Base-by-base conservation (phyloP, 2,888 invertebrate species). In the Agriotes lineatus region DNA sequence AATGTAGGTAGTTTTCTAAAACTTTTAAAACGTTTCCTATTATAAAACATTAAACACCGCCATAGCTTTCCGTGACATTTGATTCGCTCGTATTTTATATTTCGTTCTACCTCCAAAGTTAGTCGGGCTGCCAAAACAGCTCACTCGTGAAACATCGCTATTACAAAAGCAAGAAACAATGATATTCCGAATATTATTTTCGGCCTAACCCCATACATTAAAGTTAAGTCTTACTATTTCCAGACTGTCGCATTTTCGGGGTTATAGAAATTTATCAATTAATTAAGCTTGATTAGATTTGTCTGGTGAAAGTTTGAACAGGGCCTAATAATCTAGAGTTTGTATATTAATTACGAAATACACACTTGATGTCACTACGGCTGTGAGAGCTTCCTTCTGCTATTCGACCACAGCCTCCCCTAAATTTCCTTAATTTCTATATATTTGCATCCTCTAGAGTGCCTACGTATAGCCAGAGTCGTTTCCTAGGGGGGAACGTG, bases 261-360 rank as follows among this genome's bases (percentile, higher is more conserved):
- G 12, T 22, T 48, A 48, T 48, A 48, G 48, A 48, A 48, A 48
- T 48, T 48, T 48, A 48, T 48, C 48, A 48, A 48, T 48, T 48
- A 48, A 48, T 48, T 48, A 48, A 48, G 48, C 48, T 48, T 48
- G 48, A 48, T 48, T 48, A 48, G 48, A 48, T 48, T 48, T 48
- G 48, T 25, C 48, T 48, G 12, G 22, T 48, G 48, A 48, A 48
- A 48, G 48, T 48, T 48, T 48, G 20, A 48, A 25, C 22, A 48
- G 48, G 48, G 48, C 20, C 48, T 48, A 48, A 25, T 48, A 48
- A 48, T 48, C 48, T 48, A 48, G 48, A 48, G 48, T 48, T 48
- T 48, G 48, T 48, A 48, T 48, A 48, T 48, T 48, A 48, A 48
- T 48, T 48, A 48, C 22, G 48, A 25, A 25, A 48, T 48, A 48